phyloP scores from a whole-genome alignment of 92 coral and sea anemone genomes.

The Desmophyllum pertusum region DNA sequence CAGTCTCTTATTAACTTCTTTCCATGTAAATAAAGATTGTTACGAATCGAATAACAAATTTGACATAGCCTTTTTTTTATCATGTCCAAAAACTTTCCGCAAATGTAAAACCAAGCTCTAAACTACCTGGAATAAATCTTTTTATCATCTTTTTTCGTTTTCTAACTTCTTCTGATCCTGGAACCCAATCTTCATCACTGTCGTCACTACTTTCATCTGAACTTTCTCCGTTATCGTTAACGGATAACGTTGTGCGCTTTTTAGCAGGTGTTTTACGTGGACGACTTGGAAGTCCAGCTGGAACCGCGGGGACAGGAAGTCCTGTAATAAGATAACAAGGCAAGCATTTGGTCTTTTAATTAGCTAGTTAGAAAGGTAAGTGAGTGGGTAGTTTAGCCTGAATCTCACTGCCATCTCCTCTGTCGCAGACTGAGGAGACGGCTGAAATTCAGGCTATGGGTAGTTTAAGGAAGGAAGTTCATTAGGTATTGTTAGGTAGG shows the following conservation, averaged over 20 bases:
- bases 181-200: slow-evolving; percentile 84
- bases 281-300: slow-evolving; percentile 27
- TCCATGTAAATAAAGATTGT: too few relatives aligned
- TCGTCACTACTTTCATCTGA: slow-evolving; percentile 57
- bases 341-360: background rate
- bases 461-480: too few relatives aligned
- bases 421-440: too few relatives aligned
- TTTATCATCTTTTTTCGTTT: slow-evolving; percentile 67
- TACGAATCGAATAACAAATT: too few relatives aligned
- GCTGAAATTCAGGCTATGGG: too few relatives aligned
- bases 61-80: too few relatives aligned
- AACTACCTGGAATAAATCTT: slow-evolving; percentile 73
- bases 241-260: slow-evolving; percentile 20
- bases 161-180: slow-evolving; percentile 78
- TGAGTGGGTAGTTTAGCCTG: too few relatives aligned
- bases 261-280: slow-evolving; percentile 19
- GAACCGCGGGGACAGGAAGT: slow-evolving; percentile 43
- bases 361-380: too few relatives aligned
- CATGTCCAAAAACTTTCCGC: too few relatives aligned
- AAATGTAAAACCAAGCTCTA: background rate
- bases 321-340: slow-evolving; percentile 10
- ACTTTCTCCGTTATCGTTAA: slow-evolving; percentile 17
- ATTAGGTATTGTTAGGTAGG: too few relatives aligned
- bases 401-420: too few relatives aligned
- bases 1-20: background rate